These are phyloP conservation scores for Callopanchax toddi DNA, from an alignment of 2,113 vertebrate genomes.

Conservation along the genomic window DNA sequence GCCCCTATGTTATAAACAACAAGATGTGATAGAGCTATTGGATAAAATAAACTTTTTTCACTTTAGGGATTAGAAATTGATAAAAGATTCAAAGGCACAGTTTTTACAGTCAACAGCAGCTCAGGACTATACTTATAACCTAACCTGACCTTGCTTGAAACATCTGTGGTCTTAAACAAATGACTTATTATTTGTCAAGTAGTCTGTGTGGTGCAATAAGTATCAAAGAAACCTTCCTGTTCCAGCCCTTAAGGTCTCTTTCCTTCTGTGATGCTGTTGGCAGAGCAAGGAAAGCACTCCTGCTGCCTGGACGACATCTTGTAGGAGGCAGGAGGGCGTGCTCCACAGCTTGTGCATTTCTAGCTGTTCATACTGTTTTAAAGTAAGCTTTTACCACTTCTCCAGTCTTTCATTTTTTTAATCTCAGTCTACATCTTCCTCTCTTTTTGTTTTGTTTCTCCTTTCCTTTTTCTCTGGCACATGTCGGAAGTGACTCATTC, in stretches of 20 bases:
- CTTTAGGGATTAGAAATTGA: too few relatives aligned
- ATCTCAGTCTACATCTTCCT: neutral
- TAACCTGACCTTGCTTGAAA: too few relatives aligned
- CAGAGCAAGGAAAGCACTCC: constrained; percentile 90
- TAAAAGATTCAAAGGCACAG: too few relatives aligned
- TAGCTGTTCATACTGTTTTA: too few relatives aligned
- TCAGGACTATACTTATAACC: too few relatives aligned
- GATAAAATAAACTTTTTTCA: too few relatives aligned
- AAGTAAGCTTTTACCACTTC: too few relatives aligned
- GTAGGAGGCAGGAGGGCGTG: constrained; percentile 90
- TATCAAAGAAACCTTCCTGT: too few relatives aligned
- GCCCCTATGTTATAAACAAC: too few relatives aligned
- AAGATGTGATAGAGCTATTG: too few relatives aligned
- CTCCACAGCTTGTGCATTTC: constrained; percentile 62
- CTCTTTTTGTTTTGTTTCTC: neutral
- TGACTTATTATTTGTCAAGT: neutral
- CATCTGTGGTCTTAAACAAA: too few relatives aligned
- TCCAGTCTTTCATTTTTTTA: neutral
- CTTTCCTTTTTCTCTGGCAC: constrained; percentile 28
- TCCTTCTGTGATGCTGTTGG: constrained; percentile 88
- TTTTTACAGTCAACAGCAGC: too few relatives aligned
- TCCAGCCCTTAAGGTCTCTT: constrained; percentile 78
- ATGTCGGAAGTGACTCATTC: constrained; percentile 48
- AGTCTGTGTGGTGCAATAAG: neutral
- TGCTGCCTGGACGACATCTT: constrained; percentile 89